Evolutionary conservation across 2,888 invertebrate species (phyloP).

Genomic region (Acronicta aceris): DNA sequence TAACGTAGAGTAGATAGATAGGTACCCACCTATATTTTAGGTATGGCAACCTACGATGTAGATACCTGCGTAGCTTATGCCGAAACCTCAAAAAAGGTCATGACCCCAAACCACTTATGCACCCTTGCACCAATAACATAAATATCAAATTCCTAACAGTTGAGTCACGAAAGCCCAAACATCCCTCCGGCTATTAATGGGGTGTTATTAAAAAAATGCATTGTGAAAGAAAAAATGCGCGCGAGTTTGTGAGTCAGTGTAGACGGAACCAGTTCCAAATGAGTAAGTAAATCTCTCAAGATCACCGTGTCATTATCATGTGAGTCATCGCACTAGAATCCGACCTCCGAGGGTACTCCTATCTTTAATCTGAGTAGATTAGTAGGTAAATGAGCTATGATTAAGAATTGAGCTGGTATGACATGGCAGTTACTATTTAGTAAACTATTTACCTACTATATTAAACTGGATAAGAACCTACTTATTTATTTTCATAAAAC

Average conservation of each 20-base stretch:
- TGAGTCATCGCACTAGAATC: slow-evolving; percentile 73
- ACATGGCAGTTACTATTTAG: background rate
- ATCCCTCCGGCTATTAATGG: slow-evolving; percentile 39
- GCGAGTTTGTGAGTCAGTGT: slow-evolving; percentile 68
- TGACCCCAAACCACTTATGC: slow-evolving; percentile 43
- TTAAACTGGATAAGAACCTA: no score
- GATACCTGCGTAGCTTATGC: background rate
- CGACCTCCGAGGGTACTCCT: slow-evolving; percentile 73
- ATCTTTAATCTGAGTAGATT: slow-evolving; percentile 58
- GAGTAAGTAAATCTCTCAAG: slow-evolving; percentile 64
- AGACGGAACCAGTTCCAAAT: slow-evolving; percentile 65
- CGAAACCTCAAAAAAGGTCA: slow-evolving; percentile 42
- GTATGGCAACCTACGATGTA: no score
- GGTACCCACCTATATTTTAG: no score
- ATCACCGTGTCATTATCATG: slow-evolving; percentile 65
- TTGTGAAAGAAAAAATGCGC: slow-evolving; percentile 57
- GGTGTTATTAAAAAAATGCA: slow-evolving; percentile 52
- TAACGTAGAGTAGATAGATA: no score
- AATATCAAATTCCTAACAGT: slow-evolving; percentile 53
- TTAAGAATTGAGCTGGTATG: slow-evolving; percentile 11
- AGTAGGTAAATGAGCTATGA: slow-evolving; percentile 39
- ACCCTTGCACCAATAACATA: slow-evolving; percentile 48
- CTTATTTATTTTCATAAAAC: no score
- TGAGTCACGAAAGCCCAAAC: slow-evolving; percentile 51
- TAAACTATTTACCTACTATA: background rate